phyloP scores from a whole-genome alignment of 1,140 invertebrate genomes.

The Nebria ingens region DNA sequence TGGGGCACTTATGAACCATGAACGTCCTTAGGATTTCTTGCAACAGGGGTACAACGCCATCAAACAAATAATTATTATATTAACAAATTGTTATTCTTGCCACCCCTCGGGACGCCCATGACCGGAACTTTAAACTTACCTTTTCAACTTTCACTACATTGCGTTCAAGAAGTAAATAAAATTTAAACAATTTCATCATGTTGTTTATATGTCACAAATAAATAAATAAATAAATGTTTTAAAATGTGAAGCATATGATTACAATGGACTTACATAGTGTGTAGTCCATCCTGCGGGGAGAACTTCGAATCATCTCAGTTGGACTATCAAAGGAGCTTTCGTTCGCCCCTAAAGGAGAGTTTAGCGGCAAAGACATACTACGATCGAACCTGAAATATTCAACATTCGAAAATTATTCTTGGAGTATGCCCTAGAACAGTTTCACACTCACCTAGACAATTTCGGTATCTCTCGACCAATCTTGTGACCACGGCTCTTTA shows the following conservation, averaged over 20 bases:
- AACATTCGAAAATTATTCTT: slow-evolving; percentile 10
- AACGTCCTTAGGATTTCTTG: too few species aligned
- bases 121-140: too few species aligned
- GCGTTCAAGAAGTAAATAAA: not conserved
- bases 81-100: too few species aligned
- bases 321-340: slow-evolving; percentile 42
- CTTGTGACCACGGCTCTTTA: slow-evolving; percentile 22
- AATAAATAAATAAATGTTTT: slow-evolving; percentile 13
- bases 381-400: slow-evolving; percentile 45
- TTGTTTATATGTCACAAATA: slow-evolving; percentile 17
- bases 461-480: slow-evolving; percentile 32
- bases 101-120: too few species aligned
- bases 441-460: slow-evolving; percentile 39
- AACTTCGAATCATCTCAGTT: slow-evolving; percentile 26
- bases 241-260: too few species aligned
- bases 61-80: too few species aligned
- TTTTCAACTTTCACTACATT: slow-evolving; percentile 13
- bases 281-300: slow-evolving; percentile 49
- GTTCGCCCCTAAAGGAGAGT: slow-evolving; percentile 32
- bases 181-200: not conserved
- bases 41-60: too few species aligned
- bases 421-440: not conserved
- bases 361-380: slow-evolving; percentile 53
- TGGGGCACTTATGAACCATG: too few species aligned
- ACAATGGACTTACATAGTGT: slow-evolving; percentile 65